phyloP scores from a whole-genome alignment of 2,888 invertebrate species.

The Tenthredo livida region DNA sequence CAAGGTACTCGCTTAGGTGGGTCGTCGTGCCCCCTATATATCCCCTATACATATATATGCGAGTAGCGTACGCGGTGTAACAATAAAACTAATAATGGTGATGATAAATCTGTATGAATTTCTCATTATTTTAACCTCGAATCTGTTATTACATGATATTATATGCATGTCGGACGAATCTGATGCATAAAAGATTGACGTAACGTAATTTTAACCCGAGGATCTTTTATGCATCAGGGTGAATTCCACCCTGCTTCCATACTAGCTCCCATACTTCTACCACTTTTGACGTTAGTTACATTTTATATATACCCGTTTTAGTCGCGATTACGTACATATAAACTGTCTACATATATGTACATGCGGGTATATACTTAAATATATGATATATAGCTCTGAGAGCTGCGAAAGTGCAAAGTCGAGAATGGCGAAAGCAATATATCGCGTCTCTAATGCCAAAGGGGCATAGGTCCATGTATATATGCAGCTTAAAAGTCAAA shows the following conservation, averaged over 20 bases:
- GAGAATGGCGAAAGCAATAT: neutral
- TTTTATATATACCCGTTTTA: neutral
- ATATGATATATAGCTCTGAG: too few species aligned
- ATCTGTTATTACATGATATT: slow-evolving; percentile 40
- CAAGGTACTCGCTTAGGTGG: too few species aligned
- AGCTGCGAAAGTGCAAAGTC: neutral
- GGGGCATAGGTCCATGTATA: neutral
- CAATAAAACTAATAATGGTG: neutral
- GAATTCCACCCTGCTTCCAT: neutral
- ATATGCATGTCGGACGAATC: slow-evolving; percentile 3
- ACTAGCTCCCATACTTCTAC: neutral
- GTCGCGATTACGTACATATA: neutral
- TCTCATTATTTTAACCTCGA: neutral
- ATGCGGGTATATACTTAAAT: too few species aligned
- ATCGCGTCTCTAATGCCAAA: neutral
- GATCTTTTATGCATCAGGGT: slow-evolving; percentile 46
- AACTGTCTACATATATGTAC: too few species aligned
- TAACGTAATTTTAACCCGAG: slow-evolving; percentile 32
- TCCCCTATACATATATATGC: too few species aligned
- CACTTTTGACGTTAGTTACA: neutral
- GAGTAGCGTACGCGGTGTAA: neutral
- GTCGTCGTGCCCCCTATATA: too few species aligned
- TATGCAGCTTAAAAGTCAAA: too few species aligned
- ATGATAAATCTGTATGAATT: neutral
- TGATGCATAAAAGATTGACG: slow-evolving; percentile 47